phyloP scores from a whole-genome alignment of 1,140 invertebrate genomes.

The Varroa destructor region DNA sequence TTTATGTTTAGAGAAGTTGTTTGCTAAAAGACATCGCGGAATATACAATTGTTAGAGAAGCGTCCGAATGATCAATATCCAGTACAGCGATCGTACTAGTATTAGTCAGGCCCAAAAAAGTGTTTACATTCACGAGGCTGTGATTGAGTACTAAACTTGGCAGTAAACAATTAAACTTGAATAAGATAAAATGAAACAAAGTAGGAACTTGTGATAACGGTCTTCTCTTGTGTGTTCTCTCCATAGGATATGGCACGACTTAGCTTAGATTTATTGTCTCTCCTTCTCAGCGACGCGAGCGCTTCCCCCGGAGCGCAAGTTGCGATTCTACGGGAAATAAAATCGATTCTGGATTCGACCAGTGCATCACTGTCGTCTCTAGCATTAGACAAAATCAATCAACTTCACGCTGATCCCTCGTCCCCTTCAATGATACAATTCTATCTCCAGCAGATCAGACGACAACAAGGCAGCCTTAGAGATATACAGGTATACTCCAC shows the following conservation, averaged over 20 bases:
- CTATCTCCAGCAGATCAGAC: constrained; percentile 23
- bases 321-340: constrained; percentile 58
- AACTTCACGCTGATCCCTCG: constrained; percentile 8
- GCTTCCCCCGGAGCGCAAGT: constrained; percentile 47
- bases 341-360: constrained; percentile 43
- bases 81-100: too few species aligned
- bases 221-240: background rate
- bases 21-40: too few species aligned
- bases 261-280: constrained; percentile 46
- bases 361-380: constrained; percentile 12
- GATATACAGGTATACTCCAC: background rate
- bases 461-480: constrained; percentile 7
- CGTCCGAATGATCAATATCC: too few species aligned
- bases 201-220: too few species aligned
- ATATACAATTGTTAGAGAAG: too few species aligned
- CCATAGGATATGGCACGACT: constrained; percentile 16
- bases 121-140: too few species aligned
- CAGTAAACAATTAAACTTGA: too few species aligned
- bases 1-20: too few species aligned
- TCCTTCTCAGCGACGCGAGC: constrained; percentile 54
- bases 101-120: too few species aligned
- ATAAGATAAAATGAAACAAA: too few species aligned
- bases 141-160: too few species aligned
- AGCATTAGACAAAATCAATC: constrained; percentile 16
- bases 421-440: constrained; percentile 22